Percentiles rank a stretch among this genome's conserved stretches.
phyloP scores from a whole-genome alignment of 2,888 invertebrate species.

The Tryphoninae sp. region DNA sequence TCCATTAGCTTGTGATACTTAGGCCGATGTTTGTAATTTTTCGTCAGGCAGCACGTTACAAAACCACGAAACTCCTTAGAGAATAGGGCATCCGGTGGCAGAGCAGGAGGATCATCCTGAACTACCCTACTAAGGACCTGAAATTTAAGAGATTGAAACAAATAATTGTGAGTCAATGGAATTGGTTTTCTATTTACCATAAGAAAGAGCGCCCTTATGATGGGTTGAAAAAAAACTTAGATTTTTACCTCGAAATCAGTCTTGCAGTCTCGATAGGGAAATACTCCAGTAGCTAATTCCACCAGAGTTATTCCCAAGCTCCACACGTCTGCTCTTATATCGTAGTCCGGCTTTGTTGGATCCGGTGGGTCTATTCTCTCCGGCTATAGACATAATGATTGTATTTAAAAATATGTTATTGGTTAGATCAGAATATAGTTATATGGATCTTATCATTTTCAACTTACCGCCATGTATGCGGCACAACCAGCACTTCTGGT shows the following conservation, averaged over 20 bases:
- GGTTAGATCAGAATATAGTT: background rate
- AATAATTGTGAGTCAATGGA: slow-evolving; percentile 66
- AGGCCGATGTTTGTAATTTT: slow-evolving; percentile 95
- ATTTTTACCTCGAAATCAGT: slow-evolving; percentile 96
- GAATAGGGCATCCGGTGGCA: slow-evolving; percentile 91
- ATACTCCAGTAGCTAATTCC: slow-evolving; percentile 97
- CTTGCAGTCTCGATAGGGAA: slow-evolving; percentile 96
- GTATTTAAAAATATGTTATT: background rate
- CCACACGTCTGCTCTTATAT: slow-evolving; percentile 99
- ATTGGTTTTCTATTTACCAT: slow-evolving; percentile 82
- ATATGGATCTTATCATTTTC: slow-evolving; percentile 32
- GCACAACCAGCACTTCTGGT: slow-evolving; percentile 98
- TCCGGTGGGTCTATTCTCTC: slow-evolving; percentile 98
- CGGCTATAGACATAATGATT: slow-evolving; percentile 84
- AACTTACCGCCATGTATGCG: slow-evolving; percentile 98
- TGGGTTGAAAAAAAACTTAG: no score
- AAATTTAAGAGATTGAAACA: slow-evolving; percentile 1
- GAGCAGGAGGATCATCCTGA: slow-evolving; percentile 92
- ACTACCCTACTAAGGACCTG: slow-evolving; percentile 86
- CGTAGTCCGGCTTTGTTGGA: slow-evolving; percentile 96
- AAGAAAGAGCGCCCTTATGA: no score
- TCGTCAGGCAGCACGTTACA: slow-evolving; percentile 95
- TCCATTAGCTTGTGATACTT: slow-evolving; percentile 96
- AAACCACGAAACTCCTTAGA: slow-evolving; percentile 94
- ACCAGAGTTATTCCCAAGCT: slow-evolving; percentile 97